Evolutionary conservation across 2,888 invertebrate species (phyloP), one percentile per base, ranked within the genome.

Genomic region (Drosophila merina): DNA sequence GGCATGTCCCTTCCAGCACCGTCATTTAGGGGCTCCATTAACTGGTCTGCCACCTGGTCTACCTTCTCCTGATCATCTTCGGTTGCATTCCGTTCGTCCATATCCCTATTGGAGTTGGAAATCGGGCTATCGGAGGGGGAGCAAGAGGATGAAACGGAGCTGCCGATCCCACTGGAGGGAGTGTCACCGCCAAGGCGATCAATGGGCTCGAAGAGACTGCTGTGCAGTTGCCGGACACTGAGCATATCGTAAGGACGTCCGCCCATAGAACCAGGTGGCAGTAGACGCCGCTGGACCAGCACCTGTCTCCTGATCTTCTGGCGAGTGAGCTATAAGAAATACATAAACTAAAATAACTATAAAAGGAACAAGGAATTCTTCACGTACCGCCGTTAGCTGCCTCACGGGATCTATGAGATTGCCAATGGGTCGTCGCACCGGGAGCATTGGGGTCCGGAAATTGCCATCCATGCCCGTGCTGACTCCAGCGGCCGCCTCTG

Each of bases 201-300:
- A 0, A 81, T 84, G 4, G 86, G 82, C 49, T 80, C 76, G 28
- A 83, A 79, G n/a, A 80, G 73, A 6, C 86, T 86, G 48, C 86
- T 87, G 49, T 88, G 88, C 7, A 88, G 50, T 45, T 86, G 82
- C 7, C 88, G 88, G 6, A 81, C 69, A 14, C 79, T 79, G 4
- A 90, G 72, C 49, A 89, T 72, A 66, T 90, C 90, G 44, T 88
- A 89, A 0, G 84, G 83, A 48, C 76, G 76, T 12, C 28, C 38
- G 12, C 51, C 63, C 0, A 42, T 10, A 5, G 80, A 76, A 2
- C 57, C 95, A 79, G 96, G 93, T 45, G 96, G 92, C 85, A 95
- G 26, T 0, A 83, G 69, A 26, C 85, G 93, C 5, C 96, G 92
- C 91, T 96, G 96, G 20, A 96, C 96, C 1, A 96, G 94, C 4